phyloP scores from a whole-genome alignment of 2,888 invertebrate species.

The Mythimna vitellina region DNA sequence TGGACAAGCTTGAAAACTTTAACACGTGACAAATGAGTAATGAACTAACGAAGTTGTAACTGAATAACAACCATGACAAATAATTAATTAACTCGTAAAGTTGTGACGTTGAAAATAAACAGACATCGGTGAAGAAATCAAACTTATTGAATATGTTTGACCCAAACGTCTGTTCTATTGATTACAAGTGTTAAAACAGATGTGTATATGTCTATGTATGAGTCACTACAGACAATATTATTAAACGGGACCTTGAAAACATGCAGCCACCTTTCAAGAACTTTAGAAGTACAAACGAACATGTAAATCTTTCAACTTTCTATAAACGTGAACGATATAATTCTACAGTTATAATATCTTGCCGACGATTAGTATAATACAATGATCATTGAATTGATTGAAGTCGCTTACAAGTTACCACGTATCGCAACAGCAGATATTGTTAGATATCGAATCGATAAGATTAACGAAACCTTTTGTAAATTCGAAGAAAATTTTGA shows the following conservation, averaged over 20 bases:
- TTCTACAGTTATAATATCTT: constrained; percentile 35
- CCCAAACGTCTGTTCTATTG: constrained; percentile 44
- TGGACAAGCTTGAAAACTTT: constrained; percentile 18
- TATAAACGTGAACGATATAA: constrained; percentile 36
- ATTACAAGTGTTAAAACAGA: constrained; percentile 48
- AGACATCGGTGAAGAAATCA: constrained; percentile 37
- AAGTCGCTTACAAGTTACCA: constrained; percentile 32
- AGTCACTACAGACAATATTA: constrained; percentile 41
- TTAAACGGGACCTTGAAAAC: constrained; percentile 36
- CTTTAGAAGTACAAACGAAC: constrained; percentile 29
- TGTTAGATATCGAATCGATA: constrained; percentile 66
- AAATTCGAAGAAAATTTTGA: constrained; percentile 44
- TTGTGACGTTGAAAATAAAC: constrained; percentile 39
- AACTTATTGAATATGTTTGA: constrained; percentile 25
- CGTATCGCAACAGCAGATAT: constrained; percentile 52
- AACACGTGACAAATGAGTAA: constrained; percentile 47
- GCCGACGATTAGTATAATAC: constrained; percentile 56
- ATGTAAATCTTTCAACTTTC: constrained; percentile 42
- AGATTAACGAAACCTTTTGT: constrained; percentile 63
- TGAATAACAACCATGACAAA: constrained; percentile 34
- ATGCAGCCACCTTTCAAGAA: constrained; percentile 27
- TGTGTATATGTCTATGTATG: constrained; percentile 15
- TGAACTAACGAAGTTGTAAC: constrained; percentile 33
- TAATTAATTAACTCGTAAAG: constrained; percentile 39
- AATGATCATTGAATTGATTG: constrained; percentile 63